phyloP scores from a whole-genome alignment of 2,113 vertebrate genomes.

The Echinops telfairi region DNA sequence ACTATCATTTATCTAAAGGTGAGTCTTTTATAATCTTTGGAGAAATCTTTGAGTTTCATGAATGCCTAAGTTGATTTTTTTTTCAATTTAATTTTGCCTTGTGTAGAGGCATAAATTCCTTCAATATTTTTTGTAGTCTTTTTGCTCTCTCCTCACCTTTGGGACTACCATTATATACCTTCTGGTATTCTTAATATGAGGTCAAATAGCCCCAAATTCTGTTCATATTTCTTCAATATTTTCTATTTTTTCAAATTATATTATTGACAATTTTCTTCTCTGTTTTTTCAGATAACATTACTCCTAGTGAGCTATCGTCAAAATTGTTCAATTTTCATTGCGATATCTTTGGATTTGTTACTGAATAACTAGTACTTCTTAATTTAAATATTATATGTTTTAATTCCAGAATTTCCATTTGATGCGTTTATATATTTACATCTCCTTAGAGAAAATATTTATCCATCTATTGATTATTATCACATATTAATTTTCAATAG shows the following conservation, averaged over 20 bases:
- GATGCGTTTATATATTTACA: neutral
- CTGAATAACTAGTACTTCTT: neutral
- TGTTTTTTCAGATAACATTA: neutral
- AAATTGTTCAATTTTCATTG: neutral
- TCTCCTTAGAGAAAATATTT: neutral
- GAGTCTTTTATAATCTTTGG: neutral
- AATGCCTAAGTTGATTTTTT: neutral
- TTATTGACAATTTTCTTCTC: neutral
- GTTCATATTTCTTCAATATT: neutral
- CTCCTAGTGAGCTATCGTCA: neutral
- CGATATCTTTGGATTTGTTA: neutral
- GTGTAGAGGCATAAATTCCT: neutral
- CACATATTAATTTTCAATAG: too few relatives aligned
- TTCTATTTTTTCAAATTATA: too few relatives aligned
- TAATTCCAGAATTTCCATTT: neutral
- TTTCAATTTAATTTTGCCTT: neutral
- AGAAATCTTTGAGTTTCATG: neutral
- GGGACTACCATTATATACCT: too few relatives aligned
- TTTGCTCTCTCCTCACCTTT: neutral
- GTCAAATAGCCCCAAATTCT: neutral
- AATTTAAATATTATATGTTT: neutral
- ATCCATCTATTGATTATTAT: neutral
- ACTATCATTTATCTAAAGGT: neutral
- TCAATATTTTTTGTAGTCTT: neutral
- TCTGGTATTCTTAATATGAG: neutral